A percentile compares a stretch with the other conserved stretches of the same genome.
These are phyloP conservation scores for Drosophila trapezifrons DNA, from an alignment of 1,140 invertebrate genomes.

Conservation along the genomic window DNA sequence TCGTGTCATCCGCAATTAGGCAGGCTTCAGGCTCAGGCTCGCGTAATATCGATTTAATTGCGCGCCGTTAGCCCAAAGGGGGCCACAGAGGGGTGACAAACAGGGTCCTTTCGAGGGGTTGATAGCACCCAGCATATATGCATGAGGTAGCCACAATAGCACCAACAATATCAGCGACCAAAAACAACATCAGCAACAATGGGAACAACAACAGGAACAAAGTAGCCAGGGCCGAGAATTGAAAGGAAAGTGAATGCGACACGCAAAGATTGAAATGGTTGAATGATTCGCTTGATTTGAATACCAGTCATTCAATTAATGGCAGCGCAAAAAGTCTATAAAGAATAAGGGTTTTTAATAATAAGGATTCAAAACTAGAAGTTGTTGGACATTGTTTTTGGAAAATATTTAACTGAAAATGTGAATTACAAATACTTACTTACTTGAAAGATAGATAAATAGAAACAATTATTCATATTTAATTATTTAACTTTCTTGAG, in stretches of 20 bases:
- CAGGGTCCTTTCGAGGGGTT: not conserved
- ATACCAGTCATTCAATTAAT: conserved; percentile 24
- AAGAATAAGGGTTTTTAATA: not conserved
- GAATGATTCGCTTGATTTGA: conserved; percentile 21
- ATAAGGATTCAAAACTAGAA: not conserved
- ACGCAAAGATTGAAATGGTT: conserved; percentile 19
- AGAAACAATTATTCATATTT: too few species aligned
- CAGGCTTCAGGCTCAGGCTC: conserved; percentile 57
- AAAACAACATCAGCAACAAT: not conserved
- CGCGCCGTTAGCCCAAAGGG: conserved; percentile 11
- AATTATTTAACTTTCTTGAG: too few species aligned
- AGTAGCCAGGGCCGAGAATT: conserved; percentile 20
- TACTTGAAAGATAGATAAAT: too few species aligned
- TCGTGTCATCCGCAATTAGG: conserved; percentile 81
- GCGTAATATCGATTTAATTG: conserved; percentile 63
- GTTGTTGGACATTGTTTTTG: too few species aligned
- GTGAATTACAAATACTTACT: too few species aligned
- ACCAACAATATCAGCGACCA: not conserved
- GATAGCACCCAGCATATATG: conserved; percentile 26
- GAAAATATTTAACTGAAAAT: too few species aligned
- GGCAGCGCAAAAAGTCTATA: not conserved
- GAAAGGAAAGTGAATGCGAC: conserved; percentile 24
- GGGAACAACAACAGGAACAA: conserved; percentile 2
- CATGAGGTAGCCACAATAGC: conserved; percentile 14
- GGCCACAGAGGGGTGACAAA: not conserved